phyloP scores from a whole-genome alignment of 2,113 vertebrate species.

The Macquaria australasica region DNA sequence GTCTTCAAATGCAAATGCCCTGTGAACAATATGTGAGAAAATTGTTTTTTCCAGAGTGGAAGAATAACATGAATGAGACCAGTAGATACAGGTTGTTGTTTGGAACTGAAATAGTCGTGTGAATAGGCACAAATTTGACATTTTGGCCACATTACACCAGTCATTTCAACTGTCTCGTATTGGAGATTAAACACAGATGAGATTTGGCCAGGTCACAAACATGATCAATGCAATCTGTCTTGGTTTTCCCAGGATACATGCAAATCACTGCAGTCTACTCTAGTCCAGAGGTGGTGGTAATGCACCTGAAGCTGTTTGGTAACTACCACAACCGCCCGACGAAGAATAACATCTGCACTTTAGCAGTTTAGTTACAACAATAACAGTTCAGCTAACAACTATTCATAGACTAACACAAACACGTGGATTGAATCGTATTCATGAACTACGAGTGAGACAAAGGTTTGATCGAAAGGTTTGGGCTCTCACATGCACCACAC shows the following conservation, averaged over 20 bases:
- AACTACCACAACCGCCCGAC: too few relatives aligned
- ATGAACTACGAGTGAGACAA: not conserved
- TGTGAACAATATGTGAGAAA: constrained; percentile 21
- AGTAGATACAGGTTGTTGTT: constrained; percentile 26
- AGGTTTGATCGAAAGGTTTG: not conserved
- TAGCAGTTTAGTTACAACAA: not conserved
- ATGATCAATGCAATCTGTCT: not conserved
- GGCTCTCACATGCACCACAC: too few relatives aligned
- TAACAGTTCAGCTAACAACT: not conserved
- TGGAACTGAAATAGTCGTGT: not conserved
- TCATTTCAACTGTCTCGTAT: not conserved
- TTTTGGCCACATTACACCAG: too few relatives aligned
- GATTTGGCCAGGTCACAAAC: not conserved
- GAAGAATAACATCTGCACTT: not conserved
- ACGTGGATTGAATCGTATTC: not conserved
- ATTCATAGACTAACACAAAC: not conserved
- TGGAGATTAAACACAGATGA: constrained; percentile 2
- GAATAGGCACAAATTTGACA: not conserved
- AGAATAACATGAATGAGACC: constrained; percentile 6
- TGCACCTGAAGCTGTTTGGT: not conserved
- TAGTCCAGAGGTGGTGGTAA: not conserved
- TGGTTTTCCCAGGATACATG: not conserved
- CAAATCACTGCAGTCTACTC: not conserved
- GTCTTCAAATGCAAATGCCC: constrained; percentile 28
- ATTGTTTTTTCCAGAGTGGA: constrained; percentile 8